Evolutionary conservation across 2,797 vertebrate genomes (phyloP), one percentile per base, ranked within the genome.

Genomic region (Choloepus didactylus): DNA sequence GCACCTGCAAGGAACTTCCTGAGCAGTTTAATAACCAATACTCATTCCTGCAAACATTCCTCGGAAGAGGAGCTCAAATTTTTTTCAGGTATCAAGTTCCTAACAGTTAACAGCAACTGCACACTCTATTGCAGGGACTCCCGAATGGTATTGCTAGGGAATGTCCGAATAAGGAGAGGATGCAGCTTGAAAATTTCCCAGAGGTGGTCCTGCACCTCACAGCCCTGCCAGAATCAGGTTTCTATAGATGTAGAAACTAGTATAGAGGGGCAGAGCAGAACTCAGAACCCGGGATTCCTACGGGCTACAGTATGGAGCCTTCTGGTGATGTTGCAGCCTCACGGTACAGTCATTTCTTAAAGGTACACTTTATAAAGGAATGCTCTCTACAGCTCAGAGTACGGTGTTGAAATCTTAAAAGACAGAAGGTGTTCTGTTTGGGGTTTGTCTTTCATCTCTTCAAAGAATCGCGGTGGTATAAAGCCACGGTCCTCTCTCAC

Each of bases 121-220:
- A 85, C 16, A 49, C 0, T 49, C 14, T 4, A 19, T 1, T 23
- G 38, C 35, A 73, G 67, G 0, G 6, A 21, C 60, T 59, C 56
- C 31, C n/a, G 5, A 41, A 23, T 9, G 41, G 31, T 21, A n/a
- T 49, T 18, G 8, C 31, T 6, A 60, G 18, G 35, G 9, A 0
- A 1, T 5, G 9, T 3, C 29, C 46, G 38, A 85, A 21, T n/a
- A 84, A 84, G 15, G 18, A 35, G 7, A 27, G 67, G 7, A 11
- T 9, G 12, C 2, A 35, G n/a, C 2, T 5, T 29, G n/a, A 23
- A 49, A 62, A 91, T 38, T 18, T 66, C 14, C 0, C 0, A 1
- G 31, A 56, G 27, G 46, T 41, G 46, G 56, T 21, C 11, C 23
- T 49, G 6, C 7, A 81, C 18, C 2, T 25, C 67, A 64, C 11